Evolutionary conservation across 2,888 invertebrate genomes (phyloP).

Genomic region (Tuta absoluta): DNA sequence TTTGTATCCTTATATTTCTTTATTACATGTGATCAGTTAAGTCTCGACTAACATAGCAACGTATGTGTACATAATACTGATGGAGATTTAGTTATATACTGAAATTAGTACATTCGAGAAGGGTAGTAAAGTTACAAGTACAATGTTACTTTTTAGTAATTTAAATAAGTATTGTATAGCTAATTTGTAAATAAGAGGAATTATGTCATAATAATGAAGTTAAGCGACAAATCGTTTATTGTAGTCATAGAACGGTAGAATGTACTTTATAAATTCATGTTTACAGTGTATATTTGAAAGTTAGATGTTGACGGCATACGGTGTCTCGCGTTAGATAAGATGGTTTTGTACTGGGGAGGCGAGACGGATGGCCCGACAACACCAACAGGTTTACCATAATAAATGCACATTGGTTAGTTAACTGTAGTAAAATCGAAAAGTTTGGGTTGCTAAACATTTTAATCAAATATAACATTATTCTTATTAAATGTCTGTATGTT

Average conservation of each 20-base stretch:
- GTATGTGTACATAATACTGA: conserved; percentile 68
- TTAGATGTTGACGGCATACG: conserved; percentile 57
- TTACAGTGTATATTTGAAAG: conserved; percentile 61
- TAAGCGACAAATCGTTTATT: conserved; percentile 79
- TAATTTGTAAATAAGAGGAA: conserved; percentile 80
- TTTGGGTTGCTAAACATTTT: conserved; percentile 53
- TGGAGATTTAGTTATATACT: conserved; percentile 55
- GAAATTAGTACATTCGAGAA: conserved; percentile 70
- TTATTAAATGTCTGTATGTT: conserved; percentile 40
- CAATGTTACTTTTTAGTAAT: conserved; percentile 78
- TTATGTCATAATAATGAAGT: conserved; percentile 78
- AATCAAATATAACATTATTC: conserved; percentile 32
- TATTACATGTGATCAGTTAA: conserved; percentile 73
- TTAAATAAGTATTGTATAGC: conserved; percentile 76
- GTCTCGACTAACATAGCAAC: conserved; percentile 73
- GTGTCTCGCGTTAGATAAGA: conserved; percentile 33
- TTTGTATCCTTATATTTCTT: conserved; percentile 65
- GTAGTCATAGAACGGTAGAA: conserved; percentile 74
- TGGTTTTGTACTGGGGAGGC: conserved; percentile 9
- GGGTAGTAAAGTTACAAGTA: conserved; percentile 76
- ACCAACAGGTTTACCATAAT: conserved; percentile 26
- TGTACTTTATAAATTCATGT: conserved; percentile 67
- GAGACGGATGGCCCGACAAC: conserved; percentile 2
- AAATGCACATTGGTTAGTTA: conserved; percentile 68
- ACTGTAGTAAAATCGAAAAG: conserved; percentile 71